A percentile compares a stretch with the other conserved stretches of the same genome.
phyloP scores from a whole-genome alignment of 2,888 invertebrate species.

The Timema podura region DNA sequence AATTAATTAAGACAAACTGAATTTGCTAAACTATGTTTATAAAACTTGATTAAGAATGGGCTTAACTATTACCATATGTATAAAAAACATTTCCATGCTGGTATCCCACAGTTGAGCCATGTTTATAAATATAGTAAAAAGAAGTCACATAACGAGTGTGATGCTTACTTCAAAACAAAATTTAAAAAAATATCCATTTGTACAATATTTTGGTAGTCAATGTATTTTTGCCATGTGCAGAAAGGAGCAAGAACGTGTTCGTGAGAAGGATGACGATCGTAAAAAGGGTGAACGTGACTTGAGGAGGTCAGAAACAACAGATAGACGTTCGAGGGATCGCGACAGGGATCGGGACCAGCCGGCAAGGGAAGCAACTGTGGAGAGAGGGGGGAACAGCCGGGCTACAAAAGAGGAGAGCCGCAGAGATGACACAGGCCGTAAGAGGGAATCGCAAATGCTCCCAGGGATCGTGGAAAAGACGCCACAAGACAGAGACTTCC shows the following conservation, averaged over 20 bases:
- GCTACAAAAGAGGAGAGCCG: constrained; percentile 17
- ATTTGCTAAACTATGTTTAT: no score
- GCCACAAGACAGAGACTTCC: constrained; percentile 26
- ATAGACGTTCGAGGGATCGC: constrained; percentile 21
- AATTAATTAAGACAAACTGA: no score
- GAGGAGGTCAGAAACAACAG: constrained; percentile 19
- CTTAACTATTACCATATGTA: no score
- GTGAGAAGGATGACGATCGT: constrained; percentile 25
- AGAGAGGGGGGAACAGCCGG: constrained; percentile 12
- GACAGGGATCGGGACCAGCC: constrained; percentile 18
- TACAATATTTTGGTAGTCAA: no score
- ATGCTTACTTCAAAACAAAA: no score
- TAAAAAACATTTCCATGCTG: no score
- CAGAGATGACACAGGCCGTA: constrained; percentile 23
- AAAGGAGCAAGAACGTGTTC: constrained; percentile 25
- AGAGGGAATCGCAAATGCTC: constrained; percentile 24
- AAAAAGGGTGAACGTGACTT: constrained; percentile 25
- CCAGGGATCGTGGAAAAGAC: constrained; percentile 27
- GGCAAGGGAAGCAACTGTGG: constrained; percentile 19
- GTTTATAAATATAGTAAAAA: no score
- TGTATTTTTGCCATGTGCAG: constrained; percentile 1
- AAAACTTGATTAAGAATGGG: no score
- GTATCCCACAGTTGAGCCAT: no score
- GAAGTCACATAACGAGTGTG: no score
- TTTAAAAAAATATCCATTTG: no score